These are phyloP conservation scores for Drosophila sechellia DNA, from an alignment of 1,140 invertebrate genomes.

Conservation along the genomic window DNA sequence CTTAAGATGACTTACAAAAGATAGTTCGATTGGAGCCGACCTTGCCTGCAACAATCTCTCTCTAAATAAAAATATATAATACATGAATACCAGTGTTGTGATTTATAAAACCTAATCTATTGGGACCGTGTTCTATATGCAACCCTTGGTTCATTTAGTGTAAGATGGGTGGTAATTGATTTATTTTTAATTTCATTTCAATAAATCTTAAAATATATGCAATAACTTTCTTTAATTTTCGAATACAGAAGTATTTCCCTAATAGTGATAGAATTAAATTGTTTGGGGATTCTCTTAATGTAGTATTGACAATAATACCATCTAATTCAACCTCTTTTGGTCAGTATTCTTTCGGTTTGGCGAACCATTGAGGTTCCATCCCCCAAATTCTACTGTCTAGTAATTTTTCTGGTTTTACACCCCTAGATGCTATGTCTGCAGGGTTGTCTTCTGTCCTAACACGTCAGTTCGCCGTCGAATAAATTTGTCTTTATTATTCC, in stretches of 20 bases:
- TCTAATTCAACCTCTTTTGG: background rate
- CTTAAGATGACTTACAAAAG: no score
- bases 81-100: no score
- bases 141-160: background rate
- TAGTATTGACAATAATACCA: background rate
- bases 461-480: background rate
- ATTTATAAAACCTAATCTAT: no score
- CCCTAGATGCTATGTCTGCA: background rate
- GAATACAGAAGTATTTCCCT: background rate
- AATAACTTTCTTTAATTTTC: background rate
- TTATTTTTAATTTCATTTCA: background rate
- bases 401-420: background rate
- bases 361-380: background rate
- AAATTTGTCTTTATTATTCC: conserved; percentile 4
- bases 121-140: background rate
- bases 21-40: no score
- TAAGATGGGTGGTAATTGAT: background rate
- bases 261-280: background rate
- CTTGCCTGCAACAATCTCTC: no score
- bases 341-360: background rate
- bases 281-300: background rate
- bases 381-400: conserved; percentile 1
- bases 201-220: conserved; percentile 1
- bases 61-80: no score
- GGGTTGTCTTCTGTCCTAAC: background rate